These are phyloP conservation scores for Ormyrus rosae DNA, from an alignment of 2,888 invertebrate species.

Conservation along the genomic window DNA sequence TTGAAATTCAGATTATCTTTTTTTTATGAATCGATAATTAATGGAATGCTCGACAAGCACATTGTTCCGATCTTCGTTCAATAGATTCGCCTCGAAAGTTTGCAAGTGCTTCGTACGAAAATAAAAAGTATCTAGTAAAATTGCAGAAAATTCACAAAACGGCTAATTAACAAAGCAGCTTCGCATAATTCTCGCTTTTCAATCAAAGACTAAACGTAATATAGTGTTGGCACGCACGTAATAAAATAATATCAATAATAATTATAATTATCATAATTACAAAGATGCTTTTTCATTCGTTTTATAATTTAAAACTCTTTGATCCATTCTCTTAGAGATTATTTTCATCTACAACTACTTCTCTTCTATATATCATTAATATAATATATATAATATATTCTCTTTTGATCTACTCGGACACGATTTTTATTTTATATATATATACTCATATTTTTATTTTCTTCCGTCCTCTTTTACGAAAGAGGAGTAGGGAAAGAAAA, in stretches of 20 bases:
- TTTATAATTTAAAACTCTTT: conserved; percentile 47
- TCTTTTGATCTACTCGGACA: conserved; percentile 52
- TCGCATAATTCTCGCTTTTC: conserved; percentile 11
- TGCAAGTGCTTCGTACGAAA: not conserved
- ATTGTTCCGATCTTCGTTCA: conserved; percentile 1
- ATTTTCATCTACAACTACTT: conserved; percentile 27
- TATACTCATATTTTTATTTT: conserved; percentile 23
- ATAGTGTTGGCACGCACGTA: conserved; percentile 51
- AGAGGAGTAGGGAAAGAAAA: not conserved
- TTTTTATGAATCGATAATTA: too few relatives aligned
- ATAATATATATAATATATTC: conserved; percentile 45
- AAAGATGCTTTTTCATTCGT: conserved; percentile 25
- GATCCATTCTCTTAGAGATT: conserved; percentile 44
- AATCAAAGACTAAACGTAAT: conserved; percentile 31
- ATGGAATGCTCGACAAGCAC: too few relatives aligned
- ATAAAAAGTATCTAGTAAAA: not conserved
- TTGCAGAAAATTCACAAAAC: not conserved
- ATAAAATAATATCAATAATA: conserved; percentile 33
- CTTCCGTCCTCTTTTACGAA: conserved; percentile 27
- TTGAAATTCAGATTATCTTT: too few relatives aligned
- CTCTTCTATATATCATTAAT: conserved; percentile 48
- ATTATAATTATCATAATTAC: conserved; percentile 38
- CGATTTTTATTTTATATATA: conserved; percentile 4
- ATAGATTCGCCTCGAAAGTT: conserved; percentile 2
- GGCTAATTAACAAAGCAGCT: conserved; percentile 19